Base-by-base conservation (phyloP, 2,113 vertebrate species). In the Hippolais icterina region DNA sequence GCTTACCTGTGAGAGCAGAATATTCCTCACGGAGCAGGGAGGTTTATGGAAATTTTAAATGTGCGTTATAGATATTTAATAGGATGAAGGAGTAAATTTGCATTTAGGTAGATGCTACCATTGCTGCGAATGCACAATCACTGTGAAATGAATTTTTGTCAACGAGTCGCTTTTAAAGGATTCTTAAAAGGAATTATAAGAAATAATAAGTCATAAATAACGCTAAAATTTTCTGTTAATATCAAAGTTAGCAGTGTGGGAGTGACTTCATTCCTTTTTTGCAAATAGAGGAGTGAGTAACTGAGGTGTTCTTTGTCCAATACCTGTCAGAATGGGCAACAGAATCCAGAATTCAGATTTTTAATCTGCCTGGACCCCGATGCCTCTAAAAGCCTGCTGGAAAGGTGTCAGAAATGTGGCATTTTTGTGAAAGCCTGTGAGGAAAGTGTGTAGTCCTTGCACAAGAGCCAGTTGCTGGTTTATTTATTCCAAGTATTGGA, bases 361-460 rank as follows among this genome's bases (percentile, higher is more conserved):
- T 54, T 12, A 49, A 35, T 53, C 87, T 93, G 83, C 72, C 50
- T 8, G 29, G 80, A 22, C 69, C 41, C 22, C 24, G 41, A 27
- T 82, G 68, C 54, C 83, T 85, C 93, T 81, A 65, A 90, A 76
- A 93, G 83, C 42, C 74, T 89, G 90, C 84, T 94, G 93, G 92
- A 89, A 94, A 94, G 74, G 92, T 83, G 92, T 96, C 93, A 97
- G 93, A 93, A 94, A 95, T 96, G 72, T 89, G 91, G 66, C 82
- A 54, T 89, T 91, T 94, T 56, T 93, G 90, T 89, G 91, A 89
- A 94, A 97, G 83, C 29, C 74, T 74, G 47, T 85, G 85, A 79
- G 89, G 91, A 96, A 94, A 96, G 83, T 33, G 23, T 33, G 65
- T 3, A 65, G 71, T 46, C 53, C 89, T 97, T 97, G 94, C 95